Conservation (phyloP, 2,888 invertebrate species). For the Plusia festucae region DNA sequence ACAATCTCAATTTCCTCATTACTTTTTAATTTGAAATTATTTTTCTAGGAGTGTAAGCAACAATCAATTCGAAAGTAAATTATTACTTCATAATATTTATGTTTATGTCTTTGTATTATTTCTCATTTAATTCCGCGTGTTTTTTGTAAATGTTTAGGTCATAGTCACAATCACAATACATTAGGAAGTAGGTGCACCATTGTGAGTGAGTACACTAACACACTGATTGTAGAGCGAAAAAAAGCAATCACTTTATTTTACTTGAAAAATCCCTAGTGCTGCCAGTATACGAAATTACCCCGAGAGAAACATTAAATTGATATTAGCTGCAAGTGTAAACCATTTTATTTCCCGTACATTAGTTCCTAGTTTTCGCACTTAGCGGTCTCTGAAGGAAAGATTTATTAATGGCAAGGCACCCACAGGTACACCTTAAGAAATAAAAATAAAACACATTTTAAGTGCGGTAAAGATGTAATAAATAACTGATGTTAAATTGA, state of each 20-base stretch:
- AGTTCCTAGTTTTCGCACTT: slow-evolving; percentile 76
- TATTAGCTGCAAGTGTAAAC: slow-evolving; percentile 54
- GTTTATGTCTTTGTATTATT: too few species aligned
- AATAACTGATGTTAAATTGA: slow-evolving; percentile 87
- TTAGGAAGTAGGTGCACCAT: too few species aligned
- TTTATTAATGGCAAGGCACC: slow-evolving; percentile 71
- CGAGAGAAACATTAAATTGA: slow-evolving; percentile 48
- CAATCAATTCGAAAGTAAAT: too few species aligned
- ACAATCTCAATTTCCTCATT: too few species aligned
- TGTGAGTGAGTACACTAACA: too few species aligned
- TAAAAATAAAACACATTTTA: slow-evolving; percentile 79
- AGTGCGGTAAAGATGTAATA: slow-evolving; percentile 83
- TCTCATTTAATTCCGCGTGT: too few species aligned
- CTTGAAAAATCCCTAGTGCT: neutral
- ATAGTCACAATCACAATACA: too few species aligned
- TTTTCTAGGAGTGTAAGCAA: too few species aligned
- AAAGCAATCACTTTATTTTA: neutral
- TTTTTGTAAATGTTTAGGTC: too few species aligned
- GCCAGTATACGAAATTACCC: slow-evolving; percentile 2
- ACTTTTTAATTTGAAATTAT: too few species aligned
- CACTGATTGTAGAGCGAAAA: too few species aligned
- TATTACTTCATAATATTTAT: too few species aligned
- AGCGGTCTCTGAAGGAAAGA: slow-evolving; percentile 70
- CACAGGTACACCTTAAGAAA: slow-evolving; percentile 72
- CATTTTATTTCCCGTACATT: slow-evolving; percentile 73